Base-by-base conservation (phyloP, 2,888 invertebrate species). In the Drosophila suboccidentalis region DNA sequence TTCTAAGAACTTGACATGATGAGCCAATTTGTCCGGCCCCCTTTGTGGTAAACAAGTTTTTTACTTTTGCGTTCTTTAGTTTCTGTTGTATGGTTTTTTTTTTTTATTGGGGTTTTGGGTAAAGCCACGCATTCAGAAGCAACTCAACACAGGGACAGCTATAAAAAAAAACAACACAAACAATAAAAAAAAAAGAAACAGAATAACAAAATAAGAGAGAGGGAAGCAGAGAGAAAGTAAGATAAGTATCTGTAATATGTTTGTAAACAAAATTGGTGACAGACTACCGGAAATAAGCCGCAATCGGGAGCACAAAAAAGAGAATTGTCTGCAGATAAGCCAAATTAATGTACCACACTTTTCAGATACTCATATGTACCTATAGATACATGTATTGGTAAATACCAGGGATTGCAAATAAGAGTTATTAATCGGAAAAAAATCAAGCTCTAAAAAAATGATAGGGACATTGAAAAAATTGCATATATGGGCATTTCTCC, bases 1-100 rank as follows among this genome's bases (percentile, higher is more conserved):
- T 82, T 82, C 82, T 79, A 57, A 65, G 84, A 82, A 83, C 70
- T 70, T 70, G 69, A 66, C 72, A 63, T 69, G 81, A 78, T 78
- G 80, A 70, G 78, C 78, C 64, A 50, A 69, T 68, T 64, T 62
- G 71, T 19, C 61, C 54, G 59, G 67, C 71, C 71, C 54, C 71
- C 46, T 15, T 58, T 57, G 75, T 57, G 71, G 81, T 78, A 82
- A 82, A 83, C 82, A 83, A 72, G 82, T 78, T 82, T 83, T 39
- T 71, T 78, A 3, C 1, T 83, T 60, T 65, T 44, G 65, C 54
- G 53, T 67, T 76, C 57, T 38, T 50, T 34, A 32, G 54, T 54
- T 62, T 4, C 10, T 19, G 54, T 36, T 39, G n/a, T 46, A 19
- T 15, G 11, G n/a, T 29, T n/a, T 17, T 17, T 26, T 47, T 44